These are phyloP conservation scores for Brachypterus glaber DNA, from an alignment of 2,888 invertebrate species.

Conservation along the genomic window DNA sequence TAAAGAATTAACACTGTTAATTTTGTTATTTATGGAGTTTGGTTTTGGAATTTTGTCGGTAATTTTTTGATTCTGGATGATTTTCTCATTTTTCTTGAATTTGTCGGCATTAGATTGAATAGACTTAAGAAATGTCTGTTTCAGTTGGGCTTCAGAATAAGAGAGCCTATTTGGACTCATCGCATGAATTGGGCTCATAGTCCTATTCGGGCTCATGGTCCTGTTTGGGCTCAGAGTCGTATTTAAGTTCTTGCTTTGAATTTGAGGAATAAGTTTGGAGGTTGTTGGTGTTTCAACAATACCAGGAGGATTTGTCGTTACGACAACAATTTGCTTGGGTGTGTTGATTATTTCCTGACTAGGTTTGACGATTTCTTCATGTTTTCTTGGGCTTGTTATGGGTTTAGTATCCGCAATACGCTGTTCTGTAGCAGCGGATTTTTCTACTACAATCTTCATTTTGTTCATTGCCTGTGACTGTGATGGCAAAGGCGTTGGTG, in stretches of 20 bases:
- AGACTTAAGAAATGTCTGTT: slow-evolving; percentile 35
- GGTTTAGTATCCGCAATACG: slow-evolving; percentile 11
- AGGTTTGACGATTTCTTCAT: background rate
- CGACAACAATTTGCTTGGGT: background rate
- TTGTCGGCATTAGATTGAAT: slow-evolving; percentile 32
- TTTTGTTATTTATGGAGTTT: slow-evolving; percentile 16
- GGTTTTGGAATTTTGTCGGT: slow-evolving; percentile 5
- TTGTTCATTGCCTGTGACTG: background rate
- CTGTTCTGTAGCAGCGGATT: slow-evolving; percentile 19
- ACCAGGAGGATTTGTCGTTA: background rate
- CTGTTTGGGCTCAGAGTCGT: slow-evolving; percentile 18
- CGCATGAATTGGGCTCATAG: too few relatives aligned
- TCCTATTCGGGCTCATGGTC: too few relatives aligned
- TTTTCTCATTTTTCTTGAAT: slow-evolving; percentile 22
- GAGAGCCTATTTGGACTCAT: too few relatives aligned
- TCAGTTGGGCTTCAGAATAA: too few relatives aligned
- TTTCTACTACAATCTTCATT: slow-evolving; percentile 16
- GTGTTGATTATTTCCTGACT: background rate
- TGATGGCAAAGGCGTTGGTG: background rate
- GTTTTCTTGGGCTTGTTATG: background rate
- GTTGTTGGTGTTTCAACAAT: too few relatives aligned
- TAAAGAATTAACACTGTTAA: slow-evolving; percentile 22
- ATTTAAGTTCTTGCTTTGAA: background rate
- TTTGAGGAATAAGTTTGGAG: background rate
- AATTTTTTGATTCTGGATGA: slow-evolving; percentile 16